Evolutionary conservation across 1,140 invertebrate genomes (phyloP).

Genomic region (Camponotus floridanus): DNA sequence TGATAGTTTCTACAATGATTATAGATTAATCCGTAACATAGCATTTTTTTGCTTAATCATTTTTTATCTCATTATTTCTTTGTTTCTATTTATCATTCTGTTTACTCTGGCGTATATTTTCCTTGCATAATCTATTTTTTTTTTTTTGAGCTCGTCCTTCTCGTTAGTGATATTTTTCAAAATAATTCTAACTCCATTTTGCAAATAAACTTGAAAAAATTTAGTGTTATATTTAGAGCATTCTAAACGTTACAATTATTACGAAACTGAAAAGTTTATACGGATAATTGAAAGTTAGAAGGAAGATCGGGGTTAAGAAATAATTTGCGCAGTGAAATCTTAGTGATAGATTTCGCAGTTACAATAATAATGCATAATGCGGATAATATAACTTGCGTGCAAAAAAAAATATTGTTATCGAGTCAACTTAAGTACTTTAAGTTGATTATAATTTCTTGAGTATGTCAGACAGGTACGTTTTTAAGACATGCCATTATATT

Average conservation of each 20-base stretch:
- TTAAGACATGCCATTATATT: slow-evolving; percentile 69
- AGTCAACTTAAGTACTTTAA: slow-evolving; percentile 11
- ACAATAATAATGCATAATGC: slow-evolving; percentile 22
- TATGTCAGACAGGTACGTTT: slow-evolving; percentile 57
- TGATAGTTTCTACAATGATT: slow-evolving; percentile 22
- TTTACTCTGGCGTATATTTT: not conserved
- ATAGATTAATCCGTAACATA: slow-evolving; percentile 19
- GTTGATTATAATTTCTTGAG: slow-evolving; percentile 47
- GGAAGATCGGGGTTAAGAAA: not conserved
- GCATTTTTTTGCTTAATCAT: not conserved
- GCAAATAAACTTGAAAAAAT: not conserved
- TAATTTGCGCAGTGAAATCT: slow-evolving; percentile 9
- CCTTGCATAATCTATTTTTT: not conserved
- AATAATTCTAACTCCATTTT: not conserved
- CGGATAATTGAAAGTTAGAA: slow-evolving; percentile 7
- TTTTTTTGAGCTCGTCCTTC: not conserved
- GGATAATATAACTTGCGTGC: not conserved
- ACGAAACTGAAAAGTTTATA: slow-evolving; percentile 1
- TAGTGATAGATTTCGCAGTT: slow-evolving; percentile 9
- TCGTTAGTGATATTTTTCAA: not conserved
- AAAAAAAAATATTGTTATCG: slow-evolving; percentile 37
- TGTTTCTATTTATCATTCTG: not conserved
- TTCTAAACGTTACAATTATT: slow-evolving; percentile 1
- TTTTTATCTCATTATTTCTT: not conserved
- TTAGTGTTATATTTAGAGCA: not conserved